Base-by-base conservation (phyloP, 2,113 vertebrate genomes). In the Osmerus eperlanus region DNA sequence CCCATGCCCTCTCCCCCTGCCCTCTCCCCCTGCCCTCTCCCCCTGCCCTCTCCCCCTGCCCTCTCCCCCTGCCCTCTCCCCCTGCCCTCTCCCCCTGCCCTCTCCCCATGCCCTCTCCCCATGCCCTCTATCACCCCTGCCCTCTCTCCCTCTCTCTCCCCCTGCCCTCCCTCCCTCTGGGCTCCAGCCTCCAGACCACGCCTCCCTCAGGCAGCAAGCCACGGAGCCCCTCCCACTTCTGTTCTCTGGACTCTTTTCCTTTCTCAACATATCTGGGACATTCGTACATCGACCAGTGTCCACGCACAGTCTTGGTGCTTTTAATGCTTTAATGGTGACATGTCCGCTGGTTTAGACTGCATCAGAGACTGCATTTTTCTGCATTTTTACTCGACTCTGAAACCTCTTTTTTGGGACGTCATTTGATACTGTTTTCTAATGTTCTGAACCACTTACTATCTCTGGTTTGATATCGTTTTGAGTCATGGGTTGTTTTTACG, bases 381-480 rank as follows among this genome's bases (percentile, higher is more conserved):
- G 81, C 86, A 83, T 91, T 93, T 92, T 90, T 92, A 92, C 91
- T 83, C 85, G 84, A 87, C 85, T 87, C 87, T 80, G 72, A 85
- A 90, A 86, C 90, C 87, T 89, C 85, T 92, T 91, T 93, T 91
- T 86, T 91, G 85, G 79, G 85, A 89, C 86, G 85, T 89, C 90
- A 90, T 91, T 93, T 93, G 91, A 85, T 91, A 89, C 87, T 71
- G 82, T 91, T 87, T 92, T 92, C 82, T 91, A 92, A 90, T 66
- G 72, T 79, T 88, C 84, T 81, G 70, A 85, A 78, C 86, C 85
- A 90, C 86, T 89, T 89, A 75, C 80, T 82, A 76, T 78, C 78
- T 87, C 72, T 79, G 81, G 70, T 88, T 89, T 85, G 75, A 84
- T 83, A 82, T 86, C 77, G 41, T 12, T 47, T 47, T 2, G 82